A percentile compares a stretch with the other conserved stretches of the same genome.
These are phyloP conservation scores for Phengaris arion DNA, from an alignment of 2,888 invertebrate genomes.

Conservation along the genomic window DNA sequence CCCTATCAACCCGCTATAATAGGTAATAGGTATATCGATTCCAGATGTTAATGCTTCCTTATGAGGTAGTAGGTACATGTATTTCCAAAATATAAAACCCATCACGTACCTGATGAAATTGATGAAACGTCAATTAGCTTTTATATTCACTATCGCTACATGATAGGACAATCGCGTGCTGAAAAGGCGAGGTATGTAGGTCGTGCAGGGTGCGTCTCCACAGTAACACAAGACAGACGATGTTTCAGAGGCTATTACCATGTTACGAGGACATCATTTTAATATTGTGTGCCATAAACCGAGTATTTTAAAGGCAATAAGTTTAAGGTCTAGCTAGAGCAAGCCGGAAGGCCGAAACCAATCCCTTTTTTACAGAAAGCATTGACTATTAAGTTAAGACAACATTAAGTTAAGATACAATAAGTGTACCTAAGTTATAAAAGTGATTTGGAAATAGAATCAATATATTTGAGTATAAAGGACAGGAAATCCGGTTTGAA, in stretches of 20 bases:
- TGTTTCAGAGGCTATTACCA: conserved; percentile 8
- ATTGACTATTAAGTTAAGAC: neutral
- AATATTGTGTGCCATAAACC: neutral
- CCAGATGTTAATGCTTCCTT: no score
- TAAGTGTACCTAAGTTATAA: neutral
- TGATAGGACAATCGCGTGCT: conserved; percentile 21
- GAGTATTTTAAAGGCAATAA: neutral
- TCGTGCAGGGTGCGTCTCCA: conserved; percentile 12
- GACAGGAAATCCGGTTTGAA: conserved; percentile 21
- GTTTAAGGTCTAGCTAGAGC: no score
- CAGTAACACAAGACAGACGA: conserved; percentile 20
- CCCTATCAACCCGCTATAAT: no score
- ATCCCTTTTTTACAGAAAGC: neutral
- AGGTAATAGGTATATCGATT: no score
- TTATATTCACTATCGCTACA: neutral
- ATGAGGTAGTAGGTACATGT: no score
- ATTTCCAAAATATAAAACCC: no score
- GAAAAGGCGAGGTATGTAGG: conserved; percentile 21
- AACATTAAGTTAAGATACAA: neutral
- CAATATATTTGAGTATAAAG: conserved; percentile 11
- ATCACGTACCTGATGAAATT: neutral
- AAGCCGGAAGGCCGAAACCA: no score
- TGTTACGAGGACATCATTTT: neutral
- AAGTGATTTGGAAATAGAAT: neutral
- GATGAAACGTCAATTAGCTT: neutral